A percentile compares a stretch with the other conserved stretches of the same genome.
These are phyloP conservation scores for Jacana jacana DNA, from an alignment of 2,113 vertebrate species.

Conservation along the genomic window DNA sequence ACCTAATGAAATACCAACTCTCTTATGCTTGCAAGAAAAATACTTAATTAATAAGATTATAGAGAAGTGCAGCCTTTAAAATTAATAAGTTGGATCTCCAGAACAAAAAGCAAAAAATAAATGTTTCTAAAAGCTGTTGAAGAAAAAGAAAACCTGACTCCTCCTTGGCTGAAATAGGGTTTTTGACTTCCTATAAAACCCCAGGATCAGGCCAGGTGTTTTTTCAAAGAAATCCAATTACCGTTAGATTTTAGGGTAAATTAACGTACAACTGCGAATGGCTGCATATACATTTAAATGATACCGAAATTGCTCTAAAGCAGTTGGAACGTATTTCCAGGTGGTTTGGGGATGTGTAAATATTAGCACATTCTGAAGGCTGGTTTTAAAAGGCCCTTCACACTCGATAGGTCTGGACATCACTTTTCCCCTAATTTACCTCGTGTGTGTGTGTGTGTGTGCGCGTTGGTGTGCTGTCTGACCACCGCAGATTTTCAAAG, in stretches of 20 bases:
- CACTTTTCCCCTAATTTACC: constrained; percentile 16
- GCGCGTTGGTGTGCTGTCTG: neutral
- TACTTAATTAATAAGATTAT: neutral
- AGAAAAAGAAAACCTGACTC: neutral
- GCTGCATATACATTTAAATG: constrained; percentile 33
- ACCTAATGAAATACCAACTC: neutral
- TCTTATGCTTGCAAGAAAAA: neutral
- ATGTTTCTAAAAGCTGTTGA: neutral
- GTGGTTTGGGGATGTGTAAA: constrained; percentile 45
- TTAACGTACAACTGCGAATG: neutral
- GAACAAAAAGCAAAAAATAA: neutral
- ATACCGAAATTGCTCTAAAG: constrained; percentile 46
- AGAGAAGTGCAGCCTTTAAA: neutral
- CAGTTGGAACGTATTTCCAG: constrained; percentile 46
- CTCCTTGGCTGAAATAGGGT: neutral
- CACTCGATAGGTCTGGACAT: constrained; percentile 11
- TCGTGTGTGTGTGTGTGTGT: neutral
- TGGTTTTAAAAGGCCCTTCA: constrained; percentile 46
- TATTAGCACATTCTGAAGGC: constrained; percentile 39
- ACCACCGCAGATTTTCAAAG: neutral
- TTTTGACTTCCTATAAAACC: neutral
- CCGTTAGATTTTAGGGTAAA: constrained; percentile 26
- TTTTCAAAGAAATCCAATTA: neutral
- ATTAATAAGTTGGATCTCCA: neutral
- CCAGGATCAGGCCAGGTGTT: neutral